These are phyloP conservation scores for Nomada lathburiana DNA, from an alignment of 2,888 invertebrate genomes.

Conservation along the genomic window DNA sequence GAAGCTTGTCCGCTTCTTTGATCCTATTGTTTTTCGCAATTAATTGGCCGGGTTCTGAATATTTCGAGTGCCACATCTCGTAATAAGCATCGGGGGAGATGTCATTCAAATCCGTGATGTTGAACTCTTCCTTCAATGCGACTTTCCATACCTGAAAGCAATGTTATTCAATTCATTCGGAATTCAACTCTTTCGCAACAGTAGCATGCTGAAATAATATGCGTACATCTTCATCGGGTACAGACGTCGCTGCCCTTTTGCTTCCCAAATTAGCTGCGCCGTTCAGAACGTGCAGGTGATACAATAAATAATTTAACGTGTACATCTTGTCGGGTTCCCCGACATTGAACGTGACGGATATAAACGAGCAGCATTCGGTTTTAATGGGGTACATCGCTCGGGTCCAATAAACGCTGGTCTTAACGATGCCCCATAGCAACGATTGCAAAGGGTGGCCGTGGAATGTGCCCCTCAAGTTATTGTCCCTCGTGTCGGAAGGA, in stretches of 20 bases:
- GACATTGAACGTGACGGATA: conserved; percentile 85
- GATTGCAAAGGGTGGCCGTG: conserved; percentile 84
- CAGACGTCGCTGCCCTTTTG: conserved; percentile 78
- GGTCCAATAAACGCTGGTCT: conserved; percentile 84
- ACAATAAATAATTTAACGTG: conserved; percentile 86
- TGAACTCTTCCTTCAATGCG: conserved; percentile 84
- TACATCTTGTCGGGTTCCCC: conserved; percentile 86
- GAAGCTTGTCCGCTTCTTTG: conserved; percentile 1
- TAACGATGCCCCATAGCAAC: conserved; percentile 80
- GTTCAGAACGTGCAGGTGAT: conserved; percentile 85
- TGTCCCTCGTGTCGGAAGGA: conserved; percentile 86
- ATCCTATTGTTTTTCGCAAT: conserved; percentile 68
- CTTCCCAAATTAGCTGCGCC: conserved; percentile 83
- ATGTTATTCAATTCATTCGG: background rate
- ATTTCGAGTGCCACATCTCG: conserved; percentile 84
- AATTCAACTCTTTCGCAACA: background rate
- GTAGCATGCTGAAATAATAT: background rate
- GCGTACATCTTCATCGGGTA: conserved; percentile 83
- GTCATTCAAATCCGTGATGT: conserved; percentile 77
- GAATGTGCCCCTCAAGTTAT: conserved; percentile 85
- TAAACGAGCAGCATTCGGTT: conserved; percentile 85
- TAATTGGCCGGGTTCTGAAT: conserved; percentile 78
- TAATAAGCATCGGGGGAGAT: conserved; percentile 85
- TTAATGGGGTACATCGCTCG: conserved; percentile 85
- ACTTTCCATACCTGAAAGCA: conserved; percentile 84